phyloP scores from a whole-genome alignment of 2,888 invertebrate genomes.

The Metalampra italica region DNA sequence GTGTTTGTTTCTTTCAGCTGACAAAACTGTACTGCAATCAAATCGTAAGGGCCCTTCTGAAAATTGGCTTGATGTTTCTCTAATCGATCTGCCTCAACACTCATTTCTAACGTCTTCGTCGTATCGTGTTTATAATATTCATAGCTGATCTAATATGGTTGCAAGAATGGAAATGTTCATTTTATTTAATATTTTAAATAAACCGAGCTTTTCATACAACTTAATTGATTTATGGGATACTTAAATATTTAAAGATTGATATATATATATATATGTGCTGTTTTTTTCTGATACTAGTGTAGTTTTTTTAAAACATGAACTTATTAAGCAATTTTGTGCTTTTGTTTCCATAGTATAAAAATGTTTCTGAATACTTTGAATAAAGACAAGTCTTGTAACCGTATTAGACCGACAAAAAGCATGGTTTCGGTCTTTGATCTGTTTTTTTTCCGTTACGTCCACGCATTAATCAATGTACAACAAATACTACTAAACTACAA shows the following conservation, averaged over 20 bases:
- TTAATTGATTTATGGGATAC: not conserved
- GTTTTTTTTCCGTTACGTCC: not conserved
- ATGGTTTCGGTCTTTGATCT: not conserved
- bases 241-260: no score
- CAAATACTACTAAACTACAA: not conserved
- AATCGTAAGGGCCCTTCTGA: conserved; percentile 62
- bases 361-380: no score
- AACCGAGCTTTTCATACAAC: not conserved
- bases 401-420: not conserved
- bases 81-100: conserved; percentile 15
- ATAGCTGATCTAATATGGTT: not conserved
- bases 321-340: no score
- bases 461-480: not conserved
- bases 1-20: conserved; percentile 69
- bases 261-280: no score
- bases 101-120: conserved; percentile 31
- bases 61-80: conserved; percentile 39
- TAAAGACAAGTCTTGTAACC: not conserved
- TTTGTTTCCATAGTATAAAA: no score
- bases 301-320: no score
- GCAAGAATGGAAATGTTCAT: no score
- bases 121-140: not conserved
- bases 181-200: no score
- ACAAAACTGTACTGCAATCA: conserved; percentile 72
- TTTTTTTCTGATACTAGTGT: no score